phyloP scores from a whole-genome alignment of 2,888 invertebrate species.

The Buathra laborator region DNA sequence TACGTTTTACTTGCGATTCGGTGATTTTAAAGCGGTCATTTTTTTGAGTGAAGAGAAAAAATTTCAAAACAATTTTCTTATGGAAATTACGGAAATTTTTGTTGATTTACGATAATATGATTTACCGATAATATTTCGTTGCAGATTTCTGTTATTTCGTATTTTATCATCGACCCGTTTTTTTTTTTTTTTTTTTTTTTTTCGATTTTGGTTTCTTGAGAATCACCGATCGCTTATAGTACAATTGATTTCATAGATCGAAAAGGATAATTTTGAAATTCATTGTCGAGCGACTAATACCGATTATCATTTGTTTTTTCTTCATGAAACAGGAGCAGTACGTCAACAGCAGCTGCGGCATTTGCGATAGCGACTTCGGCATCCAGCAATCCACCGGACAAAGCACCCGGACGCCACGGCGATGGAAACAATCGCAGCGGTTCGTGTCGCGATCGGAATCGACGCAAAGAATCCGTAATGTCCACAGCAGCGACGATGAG shows the following conservation, averaged over 20 bases:
- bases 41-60: neutral
- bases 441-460: slow-evolving; percentile 86
- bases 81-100: neutral
- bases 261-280: neutral
- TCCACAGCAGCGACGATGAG: slow-evolving; percentile 98
- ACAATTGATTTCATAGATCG: neutral
- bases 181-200: too few species aligned
- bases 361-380: slow-evolving; percentile 97
- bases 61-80: neutral
- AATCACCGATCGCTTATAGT: too few species aligned
- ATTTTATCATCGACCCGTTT: too few species aligned
- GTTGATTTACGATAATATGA: neutral
- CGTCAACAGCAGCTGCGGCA: slow-evolving; percentile 94
- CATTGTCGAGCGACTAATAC: neutral
- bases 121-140: neutral
- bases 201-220: too few species aligned
- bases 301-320: slow-evolving; percentile 1
- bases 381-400: slow-evolving; percentile 92
- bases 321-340: slow-evolving; percentile 89
- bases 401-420: slow-evolving; percentile 82
- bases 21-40: neutral
- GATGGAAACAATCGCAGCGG: slow-evolving; percentile 76
- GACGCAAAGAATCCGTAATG: slow-evolving; percentile 91
- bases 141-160: neutral
- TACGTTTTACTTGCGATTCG: neutral